These are phyloP conservation scores for Drosophila bifasciata DNA, from an alignment of 1,140 invertebrate species.

Conservation along the genomic window DNA sequence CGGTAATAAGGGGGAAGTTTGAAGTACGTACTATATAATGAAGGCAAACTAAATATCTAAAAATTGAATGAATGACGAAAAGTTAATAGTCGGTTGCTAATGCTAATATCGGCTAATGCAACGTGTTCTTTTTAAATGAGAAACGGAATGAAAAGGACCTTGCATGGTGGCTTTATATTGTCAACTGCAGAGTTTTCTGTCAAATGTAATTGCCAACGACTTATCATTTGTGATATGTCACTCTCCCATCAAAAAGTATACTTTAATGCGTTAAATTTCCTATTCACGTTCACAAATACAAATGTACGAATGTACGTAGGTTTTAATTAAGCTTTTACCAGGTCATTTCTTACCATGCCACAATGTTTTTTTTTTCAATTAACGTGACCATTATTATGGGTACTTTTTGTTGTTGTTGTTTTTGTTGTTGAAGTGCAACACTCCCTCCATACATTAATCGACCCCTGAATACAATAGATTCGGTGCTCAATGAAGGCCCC, in stretches of 20 bases:
- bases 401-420: constrained; percentile 20
- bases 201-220: background rate
- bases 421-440: constrained; percentile 55
- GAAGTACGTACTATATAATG: too few species aligned
- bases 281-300: constrained; percentile 4
- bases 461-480: constrained; percentile 45
- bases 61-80: too few species aligned
- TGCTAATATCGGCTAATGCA: too few species aligned
- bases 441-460: constrained; percentile 51
- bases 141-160: background rate
- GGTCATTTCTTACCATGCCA: constrained; percentile 9
- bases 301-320: background rate
- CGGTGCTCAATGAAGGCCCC: constrained; percentile 47
- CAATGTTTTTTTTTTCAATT: constrained; percentile 53
- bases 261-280: constrained; percentile 21
- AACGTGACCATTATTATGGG: constrained; percentile 42
- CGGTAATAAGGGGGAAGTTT: background rate
- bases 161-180: background rate
- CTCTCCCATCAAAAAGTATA: constrained; percentile 12
- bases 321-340: constrained; percentile 34
- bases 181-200: background rate
- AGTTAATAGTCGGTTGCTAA: too few species aligned
- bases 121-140: too few species aligned
- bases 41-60: background rate
- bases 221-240: constrained; percentile 35